A percentile compares a stretch with the other conserved stretches of the same genome.
Conservation (phyloP, 2,888 invertebrate genomes). For the Lymantria monacha region DNA sequence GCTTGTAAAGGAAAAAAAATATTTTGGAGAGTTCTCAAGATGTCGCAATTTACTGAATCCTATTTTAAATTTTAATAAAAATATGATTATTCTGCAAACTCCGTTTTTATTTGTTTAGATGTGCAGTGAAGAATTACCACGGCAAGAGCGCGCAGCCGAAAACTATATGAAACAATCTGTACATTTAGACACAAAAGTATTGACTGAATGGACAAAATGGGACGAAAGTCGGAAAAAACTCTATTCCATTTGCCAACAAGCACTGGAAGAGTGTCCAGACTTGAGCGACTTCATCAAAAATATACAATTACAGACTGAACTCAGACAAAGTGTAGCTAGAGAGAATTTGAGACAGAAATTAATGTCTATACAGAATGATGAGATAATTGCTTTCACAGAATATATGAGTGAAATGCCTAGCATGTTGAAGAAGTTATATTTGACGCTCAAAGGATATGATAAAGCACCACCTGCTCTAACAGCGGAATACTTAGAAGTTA, state of each 20-base stretch:
- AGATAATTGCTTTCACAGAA: slow-evolving; percentile 74
- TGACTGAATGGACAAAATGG: slow-evolving; percentile 55
- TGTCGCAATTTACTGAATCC: no score
- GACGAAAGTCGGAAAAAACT: slow-evolving; percentile 51
- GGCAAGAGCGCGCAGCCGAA: slow-evolving; percentile 66
- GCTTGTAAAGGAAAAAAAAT: no score
- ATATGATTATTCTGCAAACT: no score
- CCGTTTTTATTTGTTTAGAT: slow-evolving; percentile 42
- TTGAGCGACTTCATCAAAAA: slow-evolving; percentile 51
- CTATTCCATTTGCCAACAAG: slow-evolving; percentile 45
- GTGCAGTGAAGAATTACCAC: slow-evolving; percentile 66
- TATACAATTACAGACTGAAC: slow-evolving; percentile 52
- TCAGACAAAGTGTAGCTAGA: slow-evolving; percentile 65
- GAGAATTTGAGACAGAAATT: slow-evolving; percentile 60
- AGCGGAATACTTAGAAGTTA: slow-evolving; percentile 81
- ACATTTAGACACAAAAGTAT: slow-evolving; percentile 55
- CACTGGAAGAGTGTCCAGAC: slow-evolving; percentile 49
- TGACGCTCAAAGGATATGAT: slow-evolving; percentile 82
- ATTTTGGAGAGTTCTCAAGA: no score
- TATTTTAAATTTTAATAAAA: no score
- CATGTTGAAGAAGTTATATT: slow-evolving; percentile 81
- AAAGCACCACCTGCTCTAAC: slow-evolving; percentile 80
- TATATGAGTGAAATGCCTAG: slow-evolving; percentile 77
- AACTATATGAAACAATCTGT: slow-evolving; percentile 59
- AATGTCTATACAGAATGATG: slow-evolving; percentile 67